Evolutionary conservation across 2,888 invertebrate genomes (phyloP).

Genomic region (Drosophila borealis): DNA sequence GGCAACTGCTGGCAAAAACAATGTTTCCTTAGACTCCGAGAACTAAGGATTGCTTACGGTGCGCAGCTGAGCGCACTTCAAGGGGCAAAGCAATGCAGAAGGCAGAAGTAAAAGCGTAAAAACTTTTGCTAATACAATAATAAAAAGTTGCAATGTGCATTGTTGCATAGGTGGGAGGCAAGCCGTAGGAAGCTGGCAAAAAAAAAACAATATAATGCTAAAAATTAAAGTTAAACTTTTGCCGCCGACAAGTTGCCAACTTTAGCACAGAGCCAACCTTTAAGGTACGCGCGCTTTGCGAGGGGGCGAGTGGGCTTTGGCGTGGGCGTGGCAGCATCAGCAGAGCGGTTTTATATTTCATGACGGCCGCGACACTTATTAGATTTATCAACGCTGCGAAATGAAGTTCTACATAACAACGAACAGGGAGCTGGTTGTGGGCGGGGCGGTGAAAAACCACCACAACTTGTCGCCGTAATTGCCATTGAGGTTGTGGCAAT

Average conservation of each 20-base stretch:
- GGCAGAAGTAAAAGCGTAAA: conserved; percentile 54
- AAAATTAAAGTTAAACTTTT: conserved; percentile 70
- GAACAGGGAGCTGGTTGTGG: too few relatives aligned
- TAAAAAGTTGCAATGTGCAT: conserved; percentile 74
- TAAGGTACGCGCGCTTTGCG: conserved; percentile 42
- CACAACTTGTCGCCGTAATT: conserved; percentile 54
- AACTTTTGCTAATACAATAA: conserved; percentile 78
- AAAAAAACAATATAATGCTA: conserved; percentile 47
- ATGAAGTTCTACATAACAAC: conserved; percentile 62
- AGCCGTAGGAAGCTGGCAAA: not conserved
- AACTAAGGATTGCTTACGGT: not conserved
- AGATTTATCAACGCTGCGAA: conserved; percentile 72
- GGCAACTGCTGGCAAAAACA: conserved; percentile 4
- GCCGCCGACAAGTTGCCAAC: conserved; percentile 62
- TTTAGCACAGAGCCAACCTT: conserved; percentile 64
- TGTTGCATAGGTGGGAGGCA: conserved; percentile 41
- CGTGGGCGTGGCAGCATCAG: conserved; percentile 23
- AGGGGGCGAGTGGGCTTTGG: not conserved
- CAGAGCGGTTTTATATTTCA: conserved; percentile 60
- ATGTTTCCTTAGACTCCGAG: not conserved
- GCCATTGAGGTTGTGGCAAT: conserved; percentile 46
- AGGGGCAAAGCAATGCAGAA: conserved; percentile 30
- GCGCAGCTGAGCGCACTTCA: conserved; percentile 24
- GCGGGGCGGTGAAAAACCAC: too few relatives aligned
- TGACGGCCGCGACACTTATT: conserved; percentile 71